These are phyloP conservation scores for Perca fluviatilis DNA, from an alignment of 2,113 vertebrate species.

Conservation along the genomic window DNA sequence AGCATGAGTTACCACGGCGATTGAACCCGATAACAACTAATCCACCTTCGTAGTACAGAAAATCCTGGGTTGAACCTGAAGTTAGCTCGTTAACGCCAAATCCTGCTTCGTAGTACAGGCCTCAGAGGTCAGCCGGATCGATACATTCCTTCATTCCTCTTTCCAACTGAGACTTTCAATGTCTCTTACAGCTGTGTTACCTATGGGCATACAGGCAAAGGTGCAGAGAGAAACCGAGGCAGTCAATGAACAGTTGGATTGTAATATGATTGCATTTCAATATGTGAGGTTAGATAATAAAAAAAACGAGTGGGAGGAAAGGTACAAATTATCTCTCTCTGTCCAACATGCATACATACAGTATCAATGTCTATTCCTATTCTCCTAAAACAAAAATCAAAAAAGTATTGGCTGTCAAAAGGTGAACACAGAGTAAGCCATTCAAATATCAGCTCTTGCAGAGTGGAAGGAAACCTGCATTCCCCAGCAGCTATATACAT, in stretches of 20 bases:
- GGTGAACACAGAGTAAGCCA: constrained; percentile 16
- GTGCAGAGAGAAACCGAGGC: constrained; percentile 16
- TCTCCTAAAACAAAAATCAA: constrained; percentile 13
- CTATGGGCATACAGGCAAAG: constrained; percentile 44
- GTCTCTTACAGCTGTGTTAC: constrained; percentile 39
- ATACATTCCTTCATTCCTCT: constrained; percentile 64
- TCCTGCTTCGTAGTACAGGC: too few relatives aligned
- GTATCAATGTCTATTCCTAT: background rate
- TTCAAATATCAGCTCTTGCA: constrained; percentile 23
- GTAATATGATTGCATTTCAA: constrained; percentile 46
- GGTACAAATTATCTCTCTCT: background rate
- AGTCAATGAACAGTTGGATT: constrained; percentile 61
- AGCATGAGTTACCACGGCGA: too few relatives aligned
- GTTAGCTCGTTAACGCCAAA: too few relatives aligned
- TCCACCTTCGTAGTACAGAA: too few relatives aligned
- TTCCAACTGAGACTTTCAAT: constrained; percentile 58
- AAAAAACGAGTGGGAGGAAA: constrained; percentile 9
- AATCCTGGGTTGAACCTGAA: too few relatives aligned
- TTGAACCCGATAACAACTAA: too few relatives aligned
- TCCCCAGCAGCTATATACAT: constrained; percentile 8
- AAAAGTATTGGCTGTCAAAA: constrained; percentile 13
- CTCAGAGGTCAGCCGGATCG: constrained; percentile 61
- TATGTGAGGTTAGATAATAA: constrained; percentile 26
- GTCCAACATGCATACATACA: background rate
- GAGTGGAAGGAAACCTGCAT: background rate